These are phyloP conservation scores for Cancer borealis DNA, from an alignment of 2,888 invertebrate species.

Conservation along the genomic window DNA sequence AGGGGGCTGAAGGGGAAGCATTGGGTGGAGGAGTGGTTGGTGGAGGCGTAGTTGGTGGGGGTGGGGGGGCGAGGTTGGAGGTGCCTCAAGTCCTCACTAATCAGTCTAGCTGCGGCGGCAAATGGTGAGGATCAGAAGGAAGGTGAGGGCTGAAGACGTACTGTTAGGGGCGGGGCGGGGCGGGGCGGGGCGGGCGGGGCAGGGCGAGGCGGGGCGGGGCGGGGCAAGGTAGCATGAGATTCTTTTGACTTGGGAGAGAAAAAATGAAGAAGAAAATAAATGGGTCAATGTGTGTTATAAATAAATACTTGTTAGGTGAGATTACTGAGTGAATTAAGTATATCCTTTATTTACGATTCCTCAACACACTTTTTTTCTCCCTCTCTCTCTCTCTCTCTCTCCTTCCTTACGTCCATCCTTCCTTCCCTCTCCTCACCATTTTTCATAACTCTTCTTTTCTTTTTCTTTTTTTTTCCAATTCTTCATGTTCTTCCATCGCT, in stretches of 20 bases:
- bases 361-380: neutral
- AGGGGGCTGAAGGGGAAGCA: neutral
- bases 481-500: neutral
- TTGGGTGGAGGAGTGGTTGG: neutral
- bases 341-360: neutral
- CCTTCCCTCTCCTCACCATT: too few relatives aligned
- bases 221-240: neutral
- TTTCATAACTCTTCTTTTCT: neutral
- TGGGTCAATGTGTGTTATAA: neutral
- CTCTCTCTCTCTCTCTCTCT: neutral
- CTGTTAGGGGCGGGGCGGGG: neutral
- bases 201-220: neutral
- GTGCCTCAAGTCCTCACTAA: neutral
- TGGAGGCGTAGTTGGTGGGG: neutral
- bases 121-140: neutral
- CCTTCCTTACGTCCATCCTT: neutral
- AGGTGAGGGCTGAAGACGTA: neutral
- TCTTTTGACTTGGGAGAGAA: neutral
- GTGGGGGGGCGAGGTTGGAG: neutral
- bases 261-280: neutral
- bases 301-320: neutral
- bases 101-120: neutral
- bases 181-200: neutral
- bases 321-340: neutral
- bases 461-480: too few relatives aligned